Evolutionary conservation across 2,113 vertebrate genomes (phyloP), one percentile per base, ranked within the genome.

Genomic region (Poeciliopsis prolifica): DNA sequence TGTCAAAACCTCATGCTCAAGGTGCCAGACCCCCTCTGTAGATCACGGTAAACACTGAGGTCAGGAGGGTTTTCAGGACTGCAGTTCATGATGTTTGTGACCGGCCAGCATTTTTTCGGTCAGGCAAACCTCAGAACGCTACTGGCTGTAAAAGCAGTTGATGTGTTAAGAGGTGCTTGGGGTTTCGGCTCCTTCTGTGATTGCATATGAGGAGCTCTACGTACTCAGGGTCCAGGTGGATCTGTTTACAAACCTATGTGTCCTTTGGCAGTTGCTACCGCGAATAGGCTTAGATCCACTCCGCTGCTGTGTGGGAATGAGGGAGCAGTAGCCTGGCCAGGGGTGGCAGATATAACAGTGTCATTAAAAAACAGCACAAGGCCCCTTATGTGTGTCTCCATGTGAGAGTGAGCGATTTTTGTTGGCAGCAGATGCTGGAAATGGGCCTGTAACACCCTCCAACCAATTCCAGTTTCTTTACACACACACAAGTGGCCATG

Each of bases 151-250:
- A 92, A 91, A 86, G 70, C 82, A 87, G 81, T 85, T 85, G 88
- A 87, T 29, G 66, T 88, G 79, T 92, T 87, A 88, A 85, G 87
- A 93, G 91, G 87, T 91, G 90, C 89, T 90, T 92, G 86, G 87
- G 91, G 85, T 88, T 81, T 80, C 68, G 70, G 73, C 82, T 80
- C 65, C 48, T 22, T 75, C 54, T 74, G 62, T 63, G 31, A 48
- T 37, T 79, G 37, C 74, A 12, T 61, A 31, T 70, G 63, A 42
- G 71, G 64, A 31, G 58, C 65, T 17, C 17, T 70, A 35, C 58
- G 33, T 60, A 60, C 54, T 65, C 60, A 26, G 65, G 33, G 24
- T 71, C 31, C 63, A 31, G 61, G 40, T 48, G 24, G 65, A 69
- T 66, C 0, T 82, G 74, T 86, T 86, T 83, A 80, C 79, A 68